A percentile compares a stretch with the other conserved stretches of the same genome.
Evolutionary conservation across 2,113 vertebrate genomes (phyloP).

Genomic region (Mungos mungo): DNA sequence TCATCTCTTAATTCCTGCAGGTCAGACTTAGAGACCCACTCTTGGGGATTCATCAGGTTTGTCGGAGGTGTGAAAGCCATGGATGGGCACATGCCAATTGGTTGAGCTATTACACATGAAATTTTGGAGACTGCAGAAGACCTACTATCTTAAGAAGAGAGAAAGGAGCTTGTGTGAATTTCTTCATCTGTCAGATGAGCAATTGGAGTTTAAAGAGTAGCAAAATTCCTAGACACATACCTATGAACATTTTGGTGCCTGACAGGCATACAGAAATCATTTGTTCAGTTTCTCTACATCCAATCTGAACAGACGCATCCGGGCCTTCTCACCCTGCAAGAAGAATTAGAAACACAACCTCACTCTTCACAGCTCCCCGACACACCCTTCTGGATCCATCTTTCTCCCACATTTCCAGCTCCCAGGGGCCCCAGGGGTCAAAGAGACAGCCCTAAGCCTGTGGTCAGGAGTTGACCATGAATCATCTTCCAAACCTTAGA

Average conservation of each 20-base stretch:
- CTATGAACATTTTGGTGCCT: background rate
- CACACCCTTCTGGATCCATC: background rate
- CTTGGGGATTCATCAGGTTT: background rate
- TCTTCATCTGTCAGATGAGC: background rate
- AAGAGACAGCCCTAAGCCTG: fast-evolving
- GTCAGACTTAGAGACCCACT: background rate
- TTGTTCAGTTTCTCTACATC: background rate
- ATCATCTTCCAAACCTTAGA: background rate
- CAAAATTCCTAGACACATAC: background rate
- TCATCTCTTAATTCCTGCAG: background rate
- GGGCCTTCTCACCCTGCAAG: background rate
- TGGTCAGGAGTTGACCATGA: fast-evolving
- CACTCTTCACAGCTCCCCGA: background rate
- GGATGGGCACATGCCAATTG: background rate
- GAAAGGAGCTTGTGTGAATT: background rate
- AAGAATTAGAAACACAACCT: background rate
- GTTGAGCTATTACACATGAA: background rate
- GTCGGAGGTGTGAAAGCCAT: background rate
- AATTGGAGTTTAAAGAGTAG: background rate
- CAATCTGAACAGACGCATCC: background rate
- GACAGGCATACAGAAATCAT: background rate
- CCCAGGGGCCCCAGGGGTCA: fast-evolving
- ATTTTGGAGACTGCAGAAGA: background rate
- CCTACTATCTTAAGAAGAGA: background rate
- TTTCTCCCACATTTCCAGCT: background rate